Percentiles rank a stretch among this genome's conserved stretches.
These are phyloP conservation scores for Heterochromis multidens DNA, from an alignment of 2,113 vertebrate species.

Conservation along the genomic window DNA sequence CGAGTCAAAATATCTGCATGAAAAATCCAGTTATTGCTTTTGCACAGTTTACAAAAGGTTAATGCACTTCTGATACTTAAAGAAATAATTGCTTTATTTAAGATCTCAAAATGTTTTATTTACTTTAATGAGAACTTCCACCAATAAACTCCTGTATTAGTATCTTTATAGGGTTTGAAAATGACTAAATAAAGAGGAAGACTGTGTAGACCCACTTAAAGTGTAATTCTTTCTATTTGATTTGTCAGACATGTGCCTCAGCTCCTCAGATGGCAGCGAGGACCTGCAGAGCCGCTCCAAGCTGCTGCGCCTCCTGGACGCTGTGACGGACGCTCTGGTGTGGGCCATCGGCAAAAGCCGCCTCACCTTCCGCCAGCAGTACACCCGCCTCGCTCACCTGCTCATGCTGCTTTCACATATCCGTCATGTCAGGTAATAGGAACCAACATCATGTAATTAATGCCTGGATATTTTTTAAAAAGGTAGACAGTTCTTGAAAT, in stretches of 20 bases:
- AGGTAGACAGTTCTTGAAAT: background rate
- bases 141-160: background rate
- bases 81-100: too few species aligned
- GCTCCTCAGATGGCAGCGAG: slow-evolving; percentile 73
- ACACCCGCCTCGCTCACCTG: slow-evolving; percentile 88
- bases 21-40: background rate
- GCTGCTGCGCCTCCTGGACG: slow-evolving; percentile 83
- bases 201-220: background rate
- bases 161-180: background rate
- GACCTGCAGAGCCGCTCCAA: slow-evolving; percentile 85
- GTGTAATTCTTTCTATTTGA: background rate
- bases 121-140: background rate
- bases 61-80: background rate
- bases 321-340: slow-evolving; percentile 89
- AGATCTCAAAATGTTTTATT: background rate
- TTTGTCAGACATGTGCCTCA: slow-evolving; percentile 83
- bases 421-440: slow-evolving; percentile 86
- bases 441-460: background rate
- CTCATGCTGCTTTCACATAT: slow-evolving; percentile 95
- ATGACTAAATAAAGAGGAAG: background rate
- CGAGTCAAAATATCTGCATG: background rate
- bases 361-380: slow-evolving; percentile 86
- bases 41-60: background rate
- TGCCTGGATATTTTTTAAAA: background rate
- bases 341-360: slow-evolving; percentile 92